These are phyloP conservation scores for Phorcus lineatus DNA, from an alignment of 2,888 invertebrate genomes.

Conservation along the genomic window DNA sequence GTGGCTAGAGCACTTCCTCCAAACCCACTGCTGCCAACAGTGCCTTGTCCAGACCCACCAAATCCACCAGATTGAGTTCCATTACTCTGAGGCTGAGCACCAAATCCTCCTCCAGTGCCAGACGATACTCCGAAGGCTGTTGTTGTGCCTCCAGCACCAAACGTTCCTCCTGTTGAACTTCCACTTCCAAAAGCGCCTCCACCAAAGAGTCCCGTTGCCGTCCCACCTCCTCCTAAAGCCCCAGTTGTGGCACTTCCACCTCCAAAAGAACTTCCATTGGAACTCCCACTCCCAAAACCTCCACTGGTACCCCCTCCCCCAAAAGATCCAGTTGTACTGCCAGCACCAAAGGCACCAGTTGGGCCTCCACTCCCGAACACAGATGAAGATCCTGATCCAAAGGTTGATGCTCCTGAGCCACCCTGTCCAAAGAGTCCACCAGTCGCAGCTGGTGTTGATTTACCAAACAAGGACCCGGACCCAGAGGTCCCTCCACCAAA, in stretches of 20 bases:
- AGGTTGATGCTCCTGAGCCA: conserved; percentile 16
- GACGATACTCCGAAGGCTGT: not conserved
- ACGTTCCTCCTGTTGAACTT: not conserved
- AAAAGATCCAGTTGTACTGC: not conserved
- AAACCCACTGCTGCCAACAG: not conserved
- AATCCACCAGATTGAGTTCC: not conserved
- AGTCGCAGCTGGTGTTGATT: conserved; percentile 7
- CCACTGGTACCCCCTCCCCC: not conserved
- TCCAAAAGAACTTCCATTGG: conserved; percentile 24
- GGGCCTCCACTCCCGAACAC: not conserved
- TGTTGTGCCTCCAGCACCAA: not conserved
- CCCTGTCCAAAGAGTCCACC: conserved; percentile 35
- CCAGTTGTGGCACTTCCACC: not conserved
- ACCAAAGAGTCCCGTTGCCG: not conserved
- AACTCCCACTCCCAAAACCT: conserved; percentile 16
- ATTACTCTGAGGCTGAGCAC: not conserved
- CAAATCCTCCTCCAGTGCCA: conserved; percentile 19
- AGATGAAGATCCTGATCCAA: not conserved
- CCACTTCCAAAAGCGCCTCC: not conserved
- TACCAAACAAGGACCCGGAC: not conserved
- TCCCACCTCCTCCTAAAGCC: not conserved
- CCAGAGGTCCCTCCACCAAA: conserved; percentile 1
- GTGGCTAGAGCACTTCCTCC: not conserved
- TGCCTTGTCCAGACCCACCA: conserved; percentile 25
- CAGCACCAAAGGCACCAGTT: not conserved